A percentile compares a stretch with the other conserved stretches of the same genome.
Conservation (phyloP, 2,888 invertebrate genomes). For the Bedellia somnulentella region DNA sequence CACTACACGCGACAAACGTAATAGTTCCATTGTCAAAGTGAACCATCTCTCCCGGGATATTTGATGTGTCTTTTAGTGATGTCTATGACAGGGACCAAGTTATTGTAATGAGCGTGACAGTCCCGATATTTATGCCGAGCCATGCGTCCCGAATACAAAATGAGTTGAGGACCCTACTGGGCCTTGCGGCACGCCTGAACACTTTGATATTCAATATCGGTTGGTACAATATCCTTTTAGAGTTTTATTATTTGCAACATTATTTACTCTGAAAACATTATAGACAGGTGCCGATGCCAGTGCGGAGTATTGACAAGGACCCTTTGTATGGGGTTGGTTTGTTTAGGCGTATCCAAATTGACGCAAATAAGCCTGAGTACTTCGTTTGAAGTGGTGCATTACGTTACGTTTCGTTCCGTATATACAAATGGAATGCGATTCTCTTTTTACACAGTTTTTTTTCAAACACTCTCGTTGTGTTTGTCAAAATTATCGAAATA, state of each 20-base stretch:
- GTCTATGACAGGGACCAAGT: conserved; percentile 32
- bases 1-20: no score
- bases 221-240: no score
- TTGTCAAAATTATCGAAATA: neutral
- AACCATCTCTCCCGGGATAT: conserved; percentile 41
- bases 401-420: conserved; percentile 10
- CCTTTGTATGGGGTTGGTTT: conserved; percentile 12
- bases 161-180: conserved; percentile 18
- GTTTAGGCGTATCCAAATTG: conserved; percentile 25
- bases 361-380: conserved; percentile 19
- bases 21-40: conserved; percentile 46
- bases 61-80: conserved; percentile 34
- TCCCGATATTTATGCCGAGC: conserved; percentile 48
- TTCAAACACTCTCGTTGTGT: conserved; percentile 4
- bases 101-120: conserved; percentile 53
- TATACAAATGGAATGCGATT: no score
- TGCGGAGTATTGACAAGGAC: conserved; percentile 24
- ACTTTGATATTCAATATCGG: conserved; percentile 26
- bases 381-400: conserved; percentile 13
- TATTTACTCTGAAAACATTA: conserved; percentile 33
- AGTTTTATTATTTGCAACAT: conserved; percentile 22
- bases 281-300: conserved; percentile 35
- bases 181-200: conserved; percentile 7
- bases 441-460: conserved; percentile 6
- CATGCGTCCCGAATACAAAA: conserved; percentile 49